These are phyloP conservation scores for Brassicogethes aeneus DNA, from an alignment of 2,888 invertebrate genomes.

Conservation along the genomic window DNA sequence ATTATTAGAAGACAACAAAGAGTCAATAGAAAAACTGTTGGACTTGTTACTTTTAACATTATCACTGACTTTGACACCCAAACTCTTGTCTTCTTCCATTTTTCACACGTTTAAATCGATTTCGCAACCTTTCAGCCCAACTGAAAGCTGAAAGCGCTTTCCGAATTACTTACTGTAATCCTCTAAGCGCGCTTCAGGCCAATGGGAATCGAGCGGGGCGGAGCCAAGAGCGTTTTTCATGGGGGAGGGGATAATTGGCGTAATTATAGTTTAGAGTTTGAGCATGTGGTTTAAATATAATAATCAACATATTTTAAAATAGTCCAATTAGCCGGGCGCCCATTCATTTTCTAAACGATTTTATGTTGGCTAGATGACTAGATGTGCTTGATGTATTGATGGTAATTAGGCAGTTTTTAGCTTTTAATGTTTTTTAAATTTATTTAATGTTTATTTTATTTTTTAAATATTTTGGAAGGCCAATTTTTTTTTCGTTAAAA, in stretches of 20 bases:
- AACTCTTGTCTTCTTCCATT: conserved; percentile 9
- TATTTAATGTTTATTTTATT: too few relatives aligned
- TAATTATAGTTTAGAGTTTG: conserved; percentile 19
- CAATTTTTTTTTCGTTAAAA: too few relatives aligned
- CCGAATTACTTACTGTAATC: background rate
- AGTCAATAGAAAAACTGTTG: conserved; percentile 31
- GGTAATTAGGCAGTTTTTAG: too few relatives aligned
- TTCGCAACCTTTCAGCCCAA: too few relatives aligned
- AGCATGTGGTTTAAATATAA: conserved; percentile 19
- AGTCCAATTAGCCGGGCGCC: background rate
- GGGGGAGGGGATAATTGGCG: conserved; percentile 24
- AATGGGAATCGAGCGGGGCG: conserved; percentile 18
- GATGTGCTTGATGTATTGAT: too few relatives aligned
- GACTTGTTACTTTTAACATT: conserved; percentile 15
- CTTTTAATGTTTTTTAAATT: too few relatives aligned
- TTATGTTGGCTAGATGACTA: too few relatives aligned
- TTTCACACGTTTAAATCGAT: conserved; percentile 18
- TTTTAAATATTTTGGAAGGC: too few relatives aligned
- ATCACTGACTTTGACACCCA: conserved; percentile 5
- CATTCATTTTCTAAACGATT: background rate
- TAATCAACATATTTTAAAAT: conserved; percentile 1
- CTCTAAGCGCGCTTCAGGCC: conserved; percentile 17
- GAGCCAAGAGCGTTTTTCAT: conserved; percentile 11
- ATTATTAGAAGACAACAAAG: conserved; percentile 20
- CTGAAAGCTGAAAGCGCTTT: background rate